Percentiles rank a stretch among this genome's conserved stretches.
Conservation (phyloP, 2,888 invertebrate genomes). For the Aleiodes alternator region DNA sequence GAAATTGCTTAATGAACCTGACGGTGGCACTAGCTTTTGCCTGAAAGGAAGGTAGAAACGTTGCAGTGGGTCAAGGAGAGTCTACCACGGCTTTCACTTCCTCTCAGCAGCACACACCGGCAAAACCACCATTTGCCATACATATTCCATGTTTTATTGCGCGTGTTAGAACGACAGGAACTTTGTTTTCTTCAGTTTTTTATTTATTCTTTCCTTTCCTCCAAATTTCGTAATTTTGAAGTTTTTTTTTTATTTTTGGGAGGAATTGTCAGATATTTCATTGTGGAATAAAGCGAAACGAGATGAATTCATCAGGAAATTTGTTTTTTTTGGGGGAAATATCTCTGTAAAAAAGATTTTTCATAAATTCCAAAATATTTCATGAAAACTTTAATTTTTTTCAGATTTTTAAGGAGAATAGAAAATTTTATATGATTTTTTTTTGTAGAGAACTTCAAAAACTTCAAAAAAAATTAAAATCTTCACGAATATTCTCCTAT, state of each 20-base stretch:
- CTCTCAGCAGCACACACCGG: conserved; percentile 68
- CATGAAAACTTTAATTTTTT: too few relatives aligned
- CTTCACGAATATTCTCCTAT: too few relatives aligned
- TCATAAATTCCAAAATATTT: too few relatives aligned
- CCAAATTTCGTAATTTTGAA: conserved; percentile 23
- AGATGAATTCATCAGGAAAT: too few relatives aligned
- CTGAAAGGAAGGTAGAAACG: conserved; percentile 75
- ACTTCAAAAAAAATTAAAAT: too few relatives aligned
- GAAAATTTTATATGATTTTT: too few relatives aligned
- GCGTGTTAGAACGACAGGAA: conserved; percentile 44
- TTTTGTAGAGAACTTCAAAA: too few relatives aligned
- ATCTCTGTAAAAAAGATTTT: too few relatives aligned
- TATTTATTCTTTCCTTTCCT: conserved; percentile 37
- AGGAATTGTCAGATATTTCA: conserved; percentile 3
- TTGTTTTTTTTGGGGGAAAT: too few relatives aligned
- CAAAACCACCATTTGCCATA: conserved; percentile 46
- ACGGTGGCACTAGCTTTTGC: conserved; percentile 62
- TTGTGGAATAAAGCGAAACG: neutral
- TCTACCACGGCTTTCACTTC: conserved; percentile 74
- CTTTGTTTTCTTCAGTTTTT: conserved; percentile 54
- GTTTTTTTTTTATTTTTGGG: neutral
- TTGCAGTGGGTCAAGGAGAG: conserved; percentile 76
- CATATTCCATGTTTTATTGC: conserved; percentile 32
- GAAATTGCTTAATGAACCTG: conserved; percentile 75
- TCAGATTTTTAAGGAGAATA: too few relatives aligned